Conservation (phyloP, 1,140 invertebrate genomes). For the Dufourea novaeangliae region DNA sequence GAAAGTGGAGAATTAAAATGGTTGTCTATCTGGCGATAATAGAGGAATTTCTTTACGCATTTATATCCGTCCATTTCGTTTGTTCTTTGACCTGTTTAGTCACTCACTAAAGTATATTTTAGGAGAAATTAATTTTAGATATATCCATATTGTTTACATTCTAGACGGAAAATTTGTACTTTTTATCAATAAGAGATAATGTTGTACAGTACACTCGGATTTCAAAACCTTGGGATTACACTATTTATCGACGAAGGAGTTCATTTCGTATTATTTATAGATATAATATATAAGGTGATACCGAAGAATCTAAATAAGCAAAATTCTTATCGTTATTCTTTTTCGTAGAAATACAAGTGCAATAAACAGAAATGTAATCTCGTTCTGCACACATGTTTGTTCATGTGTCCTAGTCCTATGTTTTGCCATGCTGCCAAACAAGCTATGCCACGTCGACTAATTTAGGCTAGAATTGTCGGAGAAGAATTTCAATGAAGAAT, state of each 20-base stretch:
- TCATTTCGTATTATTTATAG: not conserved
- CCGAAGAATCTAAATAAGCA: not conserved
- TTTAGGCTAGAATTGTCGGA: not conserved
- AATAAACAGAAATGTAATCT: not conserved
- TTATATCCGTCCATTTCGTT: too few relatives aligned
- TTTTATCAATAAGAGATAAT: too few relatives aligned
- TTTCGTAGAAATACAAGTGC: not conserved
- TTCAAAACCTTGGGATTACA: not conserved
- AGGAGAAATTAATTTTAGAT: too few relatives aligned
- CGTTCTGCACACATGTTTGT: not conserved
- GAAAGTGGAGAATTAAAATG: too few relatives aligned
- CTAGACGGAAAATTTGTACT: too few relatives aligned
- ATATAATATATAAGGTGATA: not conserved
- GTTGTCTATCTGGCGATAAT: too few relatives aligned
- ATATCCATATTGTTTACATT: too few relatives aligned
- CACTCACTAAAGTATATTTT: too few relatives aligned
- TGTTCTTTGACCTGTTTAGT: too few relatives aligned
- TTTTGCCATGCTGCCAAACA: not conserved
- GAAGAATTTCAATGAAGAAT: not conserved
- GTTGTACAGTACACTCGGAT: too few relatives aligned
- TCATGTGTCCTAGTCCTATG: constrained; percentile 6
- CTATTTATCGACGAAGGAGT: not conserved
- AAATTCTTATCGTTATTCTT: not conserved
- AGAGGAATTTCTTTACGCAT: too few relatives aligned
- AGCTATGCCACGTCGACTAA: not conserved